These are phyloP conservation scores for Cryptus viduatorius DNA, from an alignment of 2,888 invertebrate genomes.

Conservation along the genomic window DNA sequence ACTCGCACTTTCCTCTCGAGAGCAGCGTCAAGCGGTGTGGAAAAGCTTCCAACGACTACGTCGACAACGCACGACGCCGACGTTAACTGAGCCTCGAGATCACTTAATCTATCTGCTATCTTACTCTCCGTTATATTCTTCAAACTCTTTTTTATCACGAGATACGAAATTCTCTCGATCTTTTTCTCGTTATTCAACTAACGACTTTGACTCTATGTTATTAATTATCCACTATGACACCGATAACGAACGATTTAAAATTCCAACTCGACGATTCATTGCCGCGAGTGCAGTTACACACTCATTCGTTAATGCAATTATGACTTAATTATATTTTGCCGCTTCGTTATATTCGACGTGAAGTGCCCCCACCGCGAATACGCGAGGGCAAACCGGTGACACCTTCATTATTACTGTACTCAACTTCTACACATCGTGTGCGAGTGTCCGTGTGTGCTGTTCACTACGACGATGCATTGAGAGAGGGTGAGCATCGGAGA, in stretches of 20 bases:
- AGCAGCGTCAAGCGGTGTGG: slow-evolving; percentile 12
- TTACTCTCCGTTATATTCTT: neutral
- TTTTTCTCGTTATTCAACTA: no score
- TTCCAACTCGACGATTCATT: neutral
- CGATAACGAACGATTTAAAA: neutral
- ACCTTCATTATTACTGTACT: slow-evolving; percentile 4
- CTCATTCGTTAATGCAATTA: neutral
- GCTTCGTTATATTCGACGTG: slow-evolving; percentile 12
- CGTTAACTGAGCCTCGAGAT: neutral
- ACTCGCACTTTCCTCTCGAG: slow-evolving; percentile 38
- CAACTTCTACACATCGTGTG: slow-evolving; percentile 37
- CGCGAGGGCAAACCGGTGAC: slow-evolving; percentile 1
- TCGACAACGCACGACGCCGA: neutral
- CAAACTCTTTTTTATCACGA: neutral
- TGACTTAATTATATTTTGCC: neutral
- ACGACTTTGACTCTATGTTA: neutral
- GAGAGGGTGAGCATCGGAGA: slow-evolving; percentile 26
- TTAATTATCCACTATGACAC: neutral
- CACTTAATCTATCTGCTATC: neutral
- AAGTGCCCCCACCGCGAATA: neutral
- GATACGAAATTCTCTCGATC: no score
- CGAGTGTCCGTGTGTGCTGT: neutral
- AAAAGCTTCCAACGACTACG: neutral
- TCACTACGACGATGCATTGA: slow-evolving; percentile 16
- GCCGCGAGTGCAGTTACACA: neutral